Evolutionary conservation across 2,888 invertebrate genomes (phyloP).

Genomic region (Pristionchus mayeri): DNA sequence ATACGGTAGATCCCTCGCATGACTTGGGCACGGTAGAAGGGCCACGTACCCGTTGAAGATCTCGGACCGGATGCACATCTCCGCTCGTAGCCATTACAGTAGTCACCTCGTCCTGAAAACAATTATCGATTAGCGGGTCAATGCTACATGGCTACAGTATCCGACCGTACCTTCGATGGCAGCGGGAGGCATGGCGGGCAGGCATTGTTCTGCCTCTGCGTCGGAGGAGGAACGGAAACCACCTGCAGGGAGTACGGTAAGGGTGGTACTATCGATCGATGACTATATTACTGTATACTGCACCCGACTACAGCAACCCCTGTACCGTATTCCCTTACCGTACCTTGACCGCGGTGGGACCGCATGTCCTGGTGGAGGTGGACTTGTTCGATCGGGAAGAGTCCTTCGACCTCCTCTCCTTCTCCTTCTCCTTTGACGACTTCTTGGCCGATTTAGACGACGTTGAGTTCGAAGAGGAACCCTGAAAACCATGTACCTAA

Average conservation of each 20-base stretch:
- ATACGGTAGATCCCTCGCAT: background rate
- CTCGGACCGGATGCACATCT: background rate
- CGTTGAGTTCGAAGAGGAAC: background rate
- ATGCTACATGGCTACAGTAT: too few relatives aligned
- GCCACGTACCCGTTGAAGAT: background rate
- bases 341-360: slow-evolving; percentile 22
- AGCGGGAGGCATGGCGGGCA: too few relatives aligned
- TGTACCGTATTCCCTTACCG: background rate
- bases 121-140: background rate
- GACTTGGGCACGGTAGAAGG: background rate
- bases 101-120: slow-evolving; percentile 16
- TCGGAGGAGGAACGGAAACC: background rate
- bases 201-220: background rate
- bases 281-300: background rate
- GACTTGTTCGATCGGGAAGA: background rate
- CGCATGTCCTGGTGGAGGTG: background rate
- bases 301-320: too few relatives aligned
- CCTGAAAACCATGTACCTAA: background rate
- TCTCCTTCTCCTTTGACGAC: background rate
- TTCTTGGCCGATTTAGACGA: background rate
- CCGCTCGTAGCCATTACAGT: background rate
- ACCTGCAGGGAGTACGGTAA: background rate
- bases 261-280: too few relatives aligned
- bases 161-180: too few relatives aligned
- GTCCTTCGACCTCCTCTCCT: too few relatives aligned